A percentile compares a stretch with the other conserved stretches of the same genome.
Conservation (phyloP, 1,140 invertebrate genomes). For the Cherax destructor region DNA sequence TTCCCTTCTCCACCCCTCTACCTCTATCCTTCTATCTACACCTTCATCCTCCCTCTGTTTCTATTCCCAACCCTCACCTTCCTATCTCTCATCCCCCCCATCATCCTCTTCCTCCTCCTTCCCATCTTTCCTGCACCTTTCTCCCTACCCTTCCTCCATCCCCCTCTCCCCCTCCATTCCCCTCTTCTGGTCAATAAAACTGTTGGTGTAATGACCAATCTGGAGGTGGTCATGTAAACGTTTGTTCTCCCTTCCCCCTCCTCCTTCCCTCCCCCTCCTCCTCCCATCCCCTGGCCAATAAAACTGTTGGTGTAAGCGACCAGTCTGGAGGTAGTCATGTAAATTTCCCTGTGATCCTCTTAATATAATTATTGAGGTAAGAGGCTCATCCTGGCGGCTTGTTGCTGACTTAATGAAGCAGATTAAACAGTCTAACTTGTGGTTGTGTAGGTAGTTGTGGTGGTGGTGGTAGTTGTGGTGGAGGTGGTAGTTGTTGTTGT, state of each 20-base stretch:
- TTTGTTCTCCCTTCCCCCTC: too few species aligned
- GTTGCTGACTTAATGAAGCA: not conserved
- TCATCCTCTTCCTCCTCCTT: not conserved
- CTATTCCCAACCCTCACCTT: not conserved
- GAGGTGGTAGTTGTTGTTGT: not conserved
- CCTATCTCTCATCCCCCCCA: not conserved
- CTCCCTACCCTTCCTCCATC: too few species aligned
- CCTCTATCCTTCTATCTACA: slow-evolving; percentile 35
- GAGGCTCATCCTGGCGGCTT: slow-evolving; percentile 18
- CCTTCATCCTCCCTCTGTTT: not conserved
- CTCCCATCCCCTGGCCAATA: not conserved
- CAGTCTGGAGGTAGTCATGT: slow-evolving; percentile 12
- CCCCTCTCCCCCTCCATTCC: too few species aligned
- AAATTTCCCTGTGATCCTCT: slow-evolving; percentile 28
- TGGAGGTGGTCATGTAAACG: too few species aligned
- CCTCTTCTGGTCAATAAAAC: too few species aligned
- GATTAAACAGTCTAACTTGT: not conserved
- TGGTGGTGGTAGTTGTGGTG: not conserved
- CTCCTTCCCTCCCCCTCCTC: not conserved
- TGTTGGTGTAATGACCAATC: too few species aligned
- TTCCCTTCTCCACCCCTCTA: not conserved
- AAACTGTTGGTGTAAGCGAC: not conserved
- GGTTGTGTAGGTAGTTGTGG: too few species aligned
- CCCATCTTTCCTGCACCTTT: not conserved
- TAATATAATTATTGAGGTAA: slow-evolving; percentile 21